These are phyloP conservation scores for Octomys mimax DNA, from an alignment of 2,797 vertebrate genomes.

Conservation along the genomic window DNA sequence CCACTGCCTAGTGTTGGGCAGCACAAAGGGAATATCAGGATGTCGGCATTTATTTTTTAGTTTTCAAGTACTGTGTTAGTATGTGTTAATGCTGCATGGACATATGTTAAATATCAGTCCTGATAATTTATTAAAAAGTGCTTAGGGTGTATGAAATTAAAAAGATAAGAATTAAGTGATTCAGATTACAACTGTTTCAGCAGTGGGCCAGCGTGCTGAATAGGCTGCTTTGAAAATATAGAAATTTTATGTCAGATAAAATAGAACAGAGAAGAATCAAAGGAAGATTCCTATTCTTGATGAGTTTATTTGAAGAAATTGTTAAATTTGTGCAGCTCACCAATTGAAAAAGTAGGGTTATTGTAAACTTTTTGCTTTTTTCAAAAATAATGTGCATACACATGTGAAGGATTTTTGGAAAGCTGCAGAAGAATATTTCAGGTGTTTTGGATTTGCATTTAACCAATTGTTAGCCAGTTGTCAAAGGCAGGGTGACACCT, in stretches of 20 bases:
- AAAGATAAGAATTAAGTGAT: not conserved
- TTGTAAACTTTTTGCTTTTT: not conserved
- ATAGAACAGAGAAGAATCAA: not conserved
- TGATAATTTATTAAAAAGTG: conserved; percentile 47
- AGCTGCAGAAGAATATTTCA: not conserved
- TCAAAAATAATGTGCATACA: not conserved
- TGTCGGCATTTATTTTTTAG: conserved; percentile 44
- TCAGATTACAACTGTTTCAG: not conserved
- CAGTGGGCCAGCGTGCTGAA: not conserved
- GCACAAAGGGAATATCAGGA: not conserved
- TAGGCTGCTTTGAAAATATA: not conserved
- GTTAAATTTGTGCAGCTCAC: not conserved
- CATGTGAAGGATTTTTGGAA: not conserved
- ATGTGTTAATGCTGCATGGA: not conserved
- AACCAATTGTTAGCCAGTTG: not conserved
- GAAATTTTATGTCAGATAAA: not conserved
- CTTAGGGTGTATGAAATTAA: conserved; percentile 51
- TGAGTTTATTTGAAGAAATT: not conserved
- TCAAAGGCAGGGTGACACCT: not conserved
- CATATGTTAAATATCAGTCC: not conserved
- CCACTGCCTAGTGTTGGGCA: not conserved
- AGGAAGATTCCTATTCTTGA: not conserved
- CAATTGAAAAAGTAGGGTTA: not conserved
- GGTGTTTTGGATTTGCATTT: not conserved
- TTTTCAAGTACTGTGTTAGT: not conserved